Evolutionary conservation across 2,113 vertebrate species (phyloP).

Genomic region (Paraplagusia blochii): DNA sequence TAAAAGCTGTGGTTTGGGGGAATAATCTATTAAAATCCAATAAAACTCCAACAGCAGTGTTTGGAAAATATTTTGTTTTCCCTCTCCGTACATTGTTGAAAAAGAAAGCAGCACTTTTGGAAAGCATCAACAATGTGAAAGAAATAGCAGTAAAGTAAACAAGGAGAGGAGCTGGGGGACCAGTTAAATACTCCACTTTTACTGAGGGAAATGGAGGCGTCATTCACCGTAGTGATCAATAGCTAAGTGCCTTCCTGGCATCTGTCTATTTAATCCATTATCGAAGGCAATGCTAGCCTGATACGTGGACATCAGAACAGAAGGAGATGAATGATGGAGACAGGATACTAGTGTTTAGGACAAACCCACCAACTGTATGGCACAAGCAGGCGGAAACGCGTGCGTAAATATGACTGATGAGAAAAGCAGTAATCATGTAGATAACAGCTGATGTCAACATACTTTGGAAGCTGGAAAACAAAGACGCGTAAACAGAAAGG

Average conservation of each 20-base stretch:
- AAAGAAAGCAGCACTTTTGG: constrained; percentile 22
- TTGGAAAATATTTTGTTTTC: constrained; percentile 37
- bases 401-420: constrained; percentile 19
- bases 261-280: constrained; percentile 78
- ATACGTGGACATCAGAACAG: constrained; percentile 23
- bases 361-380: constrained; percentile 29
- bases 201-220: constrained; percentile 58
- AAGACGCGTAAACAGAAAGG: background rate
- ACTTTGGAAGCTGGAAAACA: background rate
- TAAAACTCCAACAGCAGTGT: constrained; percentile 34
- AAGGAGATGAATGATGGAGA: constrained; percentile 33
- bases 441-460: constrained; percentile 7
- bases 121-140: constrained; percentile 37
- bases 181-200: constrained; percentile 60
- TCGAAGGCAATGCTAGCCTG: constrained; percentile 49
- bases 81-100: constrained; percentile 29
- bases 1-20: constrained; percentile 20
- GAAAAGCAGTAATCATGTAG: background rate
- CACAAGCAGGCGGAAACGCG: constrained; percentile 29
- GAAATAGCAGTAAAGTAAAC: constrained; percentile 13
- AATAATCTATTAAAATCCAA: constrained; percentile 23
- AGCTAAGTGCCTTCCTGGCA: constrained; percentile 77
- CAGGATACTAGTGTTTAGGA: constrained; percentile 29
- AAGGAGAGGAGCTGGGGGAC: constrained; percentile 37
- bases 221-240: constrained; percentile 66